Evolutionary conservation across 1,140 invertebrate genomes (phyloP).

Genomic region (Onthophagus taurus): DNA sequence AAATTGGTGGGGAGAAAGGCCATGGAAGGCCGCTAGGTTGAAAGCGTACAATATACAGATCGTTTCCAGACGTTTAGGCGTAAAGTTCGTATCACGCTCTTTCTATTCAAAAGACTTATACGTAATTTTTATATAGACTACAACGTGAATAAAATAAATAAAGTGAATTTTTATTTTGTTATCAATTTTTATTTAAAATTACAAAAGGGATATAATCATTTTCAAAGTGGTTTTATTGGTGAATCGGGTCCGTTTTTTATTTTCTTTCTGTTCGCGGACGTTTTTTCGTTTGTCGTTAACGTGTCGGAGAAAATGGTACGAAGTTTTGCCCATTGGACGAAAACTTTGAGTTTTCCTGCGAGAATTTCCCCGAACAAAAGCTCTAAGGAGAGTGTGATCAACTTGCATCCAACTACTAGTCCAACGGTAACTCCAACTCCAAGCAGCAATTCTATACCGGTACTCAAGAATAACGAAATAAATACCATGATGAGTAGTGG

Average conservation of each 20-base stretch:
- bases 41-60: constrained; percentile 19
- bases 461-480: constrained; percentile 29
- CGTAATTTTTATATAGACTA: too few relatives aligned
- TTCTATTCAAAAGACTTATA: not conserved
- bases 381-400: constrained; percentile 55
- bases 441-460: constrained; percentile 28
- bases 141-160: constrained; percentile 5
- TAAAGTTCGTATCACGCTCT: not conserved
- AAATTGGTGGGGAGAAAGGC: constrained; percentile 28
- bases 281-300: constrained; percentile 7
- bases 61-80: constrained; percentile 10
- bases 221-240: constrained; percentile 5
- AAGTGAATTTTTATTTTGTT: not conserved
- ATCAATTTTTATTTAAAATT: not conserved
- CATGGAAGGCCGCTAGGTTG: constrained; percentile 28
- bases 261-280: not conserved
- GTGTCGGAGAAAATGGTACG: constrained; percentile 55
- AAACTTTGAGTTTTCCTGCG: constrained; percentile 76
- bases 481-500: constrained; percentile 31
- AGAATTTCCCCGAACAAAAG: constrained; percentile 67
- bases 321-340: constrained; percentile 76
- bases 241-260: not conserved
- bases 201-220: constrained; percentile 6
- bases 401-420: constrained; percentile 37
- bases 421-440: constrained; percentile 32